Evolutionary conservation across 2,888 invertebrate genomes (phyloP), one percentile per base, ranked within the genome.

Genomic region (Pterobdella sp.): DNA sequence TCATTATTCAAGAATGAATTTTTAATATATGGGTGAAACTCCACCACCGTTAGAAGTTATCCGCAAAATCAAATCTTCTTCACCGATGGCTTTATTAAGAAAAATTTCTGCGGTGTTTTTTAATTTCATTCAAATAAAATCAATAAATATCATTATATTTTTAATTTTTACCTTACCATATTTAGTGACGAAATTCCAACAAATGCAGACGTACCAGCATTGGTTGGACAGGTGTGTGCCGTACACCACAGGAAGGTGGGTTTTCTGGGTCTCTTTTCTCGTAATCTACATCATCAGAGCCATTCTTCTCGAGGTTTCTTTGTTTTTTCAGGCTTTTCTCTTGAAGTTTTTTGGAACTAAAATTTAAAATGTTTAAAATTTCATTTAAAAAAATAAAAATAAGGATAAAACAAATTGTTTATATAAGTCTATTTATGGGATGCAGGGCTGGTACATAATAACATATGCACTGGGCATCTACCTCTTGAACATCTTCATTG

Each of bases 381-480:
- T 14, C 18, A 49, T 49, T 18, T 49, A 18, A 49, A 18, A 49
- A 49, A 49, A 18, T n/a, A 18, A 49, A 18, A 49, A 49, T n/a
- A 49, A 18, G 64, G 26, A 64, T 64, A 64, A 10, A 64, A n/a
- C 64, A 14, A n/a, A n/a, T n/a, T n/a, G n/a, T n/a, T n/a, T n/a
- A n/a, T n/a, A n/a, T n/a, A 64, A 14, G 10, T 64, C 60, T 42
- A 42, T 42, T 14, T 14, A 42, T 26, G n/a, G 3, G n/a, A 87
- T 89, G 77, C 86, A 99, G 92, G 98, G 98, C 79, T 99, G 97
- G 95, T 98, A 98, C 85, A 98, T 99, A 81, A 90, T 99, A 75
- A 95, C 96, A 79, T 99, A 99, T 86, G 98, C 95, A 37, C 87
- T 99, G 84, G 97, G 97, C 80, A 99, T 99, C 83, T 99, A 97